Evolutionary conservation across 2,113 vertebrate species (phyloP).

Genomic region (Sylvilagus bachmani): DNA sequence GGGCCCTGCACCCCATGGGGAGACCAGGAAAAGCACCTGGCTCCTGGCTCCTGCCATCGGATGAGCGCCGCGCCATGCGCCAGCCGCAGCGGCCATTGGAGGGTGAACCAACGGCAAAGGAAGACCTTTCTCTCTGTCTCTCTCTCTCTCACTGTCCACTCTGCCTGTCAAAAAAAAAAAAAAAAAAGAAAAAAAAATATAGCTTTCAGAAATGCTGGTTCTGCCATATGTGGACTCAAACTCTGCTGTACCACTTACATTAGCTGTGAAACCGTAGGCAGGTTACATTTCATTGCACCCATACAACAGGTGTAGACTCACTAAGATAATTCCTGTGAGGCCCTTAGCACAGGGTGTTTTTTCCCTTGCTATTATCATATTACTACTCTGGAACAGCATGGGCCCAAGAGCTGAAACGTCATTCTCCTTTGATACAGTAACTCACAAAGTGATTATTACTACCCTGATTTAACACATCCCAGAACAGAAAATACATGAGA

Average conservation of each 20-base stretch:
- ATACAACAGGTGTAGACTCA: background rate
- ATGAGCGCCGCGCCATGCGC: no score
- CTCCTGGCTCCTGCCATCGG: no score
- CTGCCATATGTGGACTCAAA: background rate
- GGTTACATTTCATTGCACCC: background rate
- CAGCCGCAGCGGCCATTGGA: no score
- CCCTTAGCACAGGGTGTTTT: background rate
- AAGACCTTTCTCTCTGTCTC: no score
- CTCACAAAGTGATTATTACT: background rate
- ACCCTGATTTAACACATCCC: background rate
- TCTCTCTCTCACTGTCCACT: no score
- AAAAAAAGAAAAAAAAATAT: no score
- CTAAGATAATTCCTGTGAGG: background rate
- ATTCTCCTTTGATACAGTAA: background rate
- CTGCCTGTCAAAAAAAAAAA: no score
- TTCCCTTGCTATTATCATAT: background rate
- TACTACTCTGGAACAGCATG: background rate
- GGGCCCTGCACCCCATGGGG: no score
- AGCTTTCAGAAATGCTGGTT: background rate
- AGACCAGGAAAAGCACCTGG: no score
- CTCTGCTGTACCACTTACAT: background rate
- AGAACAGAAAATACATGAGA: background rate
- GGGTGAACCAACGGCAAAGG: no score
- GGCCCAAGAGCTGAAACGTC: background rate
- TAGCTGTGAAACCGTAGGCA: background rate